Base-by-base conservation (phyloP, 2,888 invertebrate genomes). In the Papilio demoleus region DNA sequence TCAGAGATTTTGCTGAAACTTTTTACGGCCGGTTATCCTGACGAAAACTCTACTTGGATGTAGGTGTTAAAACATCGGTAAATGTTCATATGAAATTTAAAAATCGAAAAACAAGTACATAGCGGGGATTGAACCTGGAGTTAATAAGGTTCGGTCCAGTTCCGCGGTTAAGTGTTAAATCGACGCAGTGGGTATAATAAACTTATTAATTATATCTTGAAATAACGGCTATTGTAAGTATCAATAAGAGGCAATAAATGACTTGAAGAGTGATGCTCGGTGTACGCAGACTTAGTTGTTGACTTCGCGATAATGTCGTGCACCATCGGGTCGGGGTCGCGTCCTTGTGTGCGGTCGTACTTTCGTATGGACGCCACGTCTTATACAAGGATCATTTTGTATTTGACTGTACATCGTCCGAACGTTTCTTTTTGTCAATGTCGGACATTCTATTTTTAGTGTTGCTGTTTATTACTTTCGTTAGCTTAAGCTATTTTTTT, bases 221-320 rank as follows among this genome's bases (percentile, higher is more conserved):
- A n/a, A 53, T 27, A 56, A 31, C 4, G 17, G 9, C 1, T 17
- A n/a, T n/a, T n/a, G n/a, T n/a, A n/a, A n/a, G 1, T 31, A 14
- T 14, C 8, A 31, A 17, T 27, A 50, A 50, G 50, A 31, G 31
- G 8, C 3, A 14, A 31, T 31, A 31, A 56, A 17, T 22, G n/a
- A n/a, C n/a, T 31, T n/a, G 4, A 56, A 56, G 9, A 5, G 31
- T 56, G 17, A 31, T 31, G n/a, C n/a, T 31, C 31, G 3, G 31
- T 31, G 4, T 31, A 31, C 6, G 31, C 6, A 31, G 19, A 22
- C 22, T 38, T 36, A 38, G 59, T 40, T 42, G 27, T 58, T 22
- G 50, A 45, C 11, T 36, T 65, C 58, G 59, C 70, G 56, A 70
- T 68, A 69, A 61, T 72, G 27, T 56, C 66, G 36, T 19, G 38